Evolutionary conservation across 2,113 vertebrate species (phyloP).

Genomic region (Genyomyrus donnyi): DNA sequence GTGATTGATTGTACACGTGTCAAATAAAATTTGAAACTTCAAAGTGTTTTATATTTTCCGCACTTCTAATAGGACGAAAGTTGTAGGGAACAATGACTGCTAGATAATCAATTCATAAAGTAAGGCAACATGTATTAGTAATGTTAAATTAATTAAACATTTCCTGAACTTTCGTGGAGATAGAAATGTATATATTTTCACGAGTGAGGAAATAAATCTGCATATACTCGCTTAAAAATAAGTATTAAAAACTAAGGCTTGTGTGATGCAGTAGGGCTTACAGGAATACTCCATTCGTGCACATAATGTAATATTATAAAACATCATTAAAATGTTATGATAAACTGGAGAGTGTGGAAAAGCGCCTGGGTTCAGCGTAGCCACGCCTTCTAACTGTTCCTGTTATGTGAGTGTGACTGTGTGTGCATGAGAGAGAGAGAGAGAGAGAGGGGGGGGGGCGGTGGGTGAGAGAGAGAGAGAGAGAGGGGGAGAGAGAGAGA

Average conservation of each 20-base stretch:
- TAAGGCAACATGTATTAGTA: neutral
- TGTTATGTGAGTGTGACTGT: conserved; percentile 9
- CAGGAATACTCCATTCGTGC: neutral
- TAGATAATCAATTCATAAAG: neutral
- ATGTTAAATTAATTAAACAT: neutral
- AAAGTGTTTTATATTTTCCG: neutral
- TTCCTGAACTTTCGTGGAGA: neutral
- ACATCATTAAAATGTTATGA: neutral
- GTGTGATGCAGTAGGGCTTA: neutral
- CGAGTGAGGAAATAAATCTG: neutral
- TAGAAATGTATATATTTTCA: neutral
- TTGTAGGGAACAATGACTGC: neutral
- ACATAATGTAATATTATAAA: neutral
- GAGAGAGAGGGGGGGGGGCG: neutral
- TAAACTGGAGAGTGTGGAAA: neutral
- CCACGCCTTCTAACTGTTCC: conserved; percentile 33
- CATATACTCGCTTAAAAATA: neutral
- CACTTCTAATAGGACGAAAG: neutral
- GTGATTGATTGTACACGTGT: neutral
- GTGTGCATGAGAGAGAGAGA: conserved; percentile 19
- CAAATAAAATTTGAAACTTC: neutral
- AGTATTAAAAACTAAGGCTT: neutral
- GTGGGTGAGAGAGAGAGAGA: conserved; percentile 3
- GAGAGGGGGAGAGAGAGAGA: conserved; percentile 6
- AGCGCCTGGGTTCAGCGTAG: conserved; percentile 12